Evolutionary conservation across 2,113 vertebrate genomes (phyloP).

Genomic region (Opisthocomus hoazin): DNA sequence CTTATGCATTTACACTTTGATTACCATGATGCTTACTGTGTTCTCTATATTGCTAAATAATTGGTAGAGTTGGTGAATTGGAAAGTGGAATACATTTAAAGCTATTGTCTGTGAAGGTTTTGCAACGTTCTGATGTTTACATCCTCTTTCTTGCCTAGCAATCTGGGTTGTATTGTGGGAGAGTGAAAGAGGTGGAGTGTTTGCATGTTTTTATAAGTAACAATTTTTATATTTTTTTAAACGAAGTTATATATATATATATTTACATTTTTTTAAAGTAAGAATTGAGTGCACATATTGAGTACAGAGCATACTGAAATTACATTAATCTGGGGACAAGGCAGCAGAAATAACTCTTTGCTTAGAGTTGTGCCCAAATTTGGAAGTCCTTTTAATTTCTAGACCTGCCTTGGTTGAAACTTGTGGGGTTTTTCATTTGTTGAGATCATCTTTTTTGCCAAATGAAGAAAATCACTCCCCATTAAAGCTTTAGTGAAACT

Average conservation of each 20-base stretch:
- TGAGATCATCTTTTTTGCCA: background rate
- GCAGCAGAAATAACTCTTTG: background rate
- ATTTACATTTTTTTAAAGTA: background rate
- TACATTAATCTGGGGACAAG: background rate
- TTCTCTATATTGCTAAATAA: accelerated
- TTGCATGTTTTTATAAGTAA: background rate
- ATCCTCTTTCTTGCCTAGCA: background rate
- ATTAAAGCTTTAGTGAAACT: background rate
- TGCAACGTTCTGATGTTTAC: background rate
- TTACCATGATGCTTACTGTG: background rate
- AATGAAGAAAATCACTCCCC: background rate
- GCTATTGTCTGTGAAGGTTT: background rate
- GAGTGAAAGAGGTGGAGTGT: background rate
- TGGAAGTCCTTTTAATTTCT: background rate
- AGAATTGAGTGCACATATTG: background rate
- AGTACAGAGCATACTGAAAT: background rate
- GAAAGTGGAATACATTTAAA: background rate
- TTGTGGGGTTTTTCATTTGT: background rate
- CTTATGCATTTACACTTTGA: background rate
- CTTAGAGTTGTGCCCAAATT: background rate
- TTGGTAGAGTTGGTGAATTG: background rate
- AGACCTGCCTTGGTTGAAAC: background rate
- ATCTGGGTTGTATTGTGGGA: background rate
- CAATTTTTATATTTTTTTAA: background rate
- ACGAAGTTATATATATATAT: background rate